A percentile compares a stretch with the other conserved stretches of the same genome.
Conservation (phyloP, 2,797 vertebrate genomes). For the Tangara arthus region DNA sequence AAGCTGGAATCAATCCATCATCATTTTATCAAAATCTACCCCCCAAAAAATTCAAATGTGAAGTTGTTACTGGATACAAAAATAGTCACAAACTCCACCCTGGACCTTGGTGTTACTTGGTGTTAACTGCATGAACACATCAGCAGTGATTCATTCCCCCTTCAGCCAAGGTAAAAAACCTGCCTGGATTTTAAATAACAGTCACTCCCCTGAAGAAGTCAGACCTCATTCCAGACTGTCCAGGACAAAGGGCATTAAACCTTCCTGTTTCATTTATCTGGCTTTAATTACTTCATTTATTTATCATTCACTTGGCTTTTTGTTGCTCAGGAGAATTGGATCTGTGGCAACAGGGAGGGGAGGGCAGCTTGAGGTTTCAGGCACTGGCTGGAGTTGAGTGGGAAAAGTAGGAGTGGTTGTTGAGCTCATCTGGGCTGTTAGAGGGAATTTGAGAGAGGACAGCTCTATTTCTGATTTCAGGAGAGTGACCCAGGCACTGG, state of each 20-base stretch:
- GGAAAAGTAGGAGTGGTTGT: neutral
- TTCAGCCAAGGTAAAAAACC: neutral
- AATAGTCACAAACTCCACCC: accelerated
- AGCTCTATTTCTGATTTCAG: neutral
- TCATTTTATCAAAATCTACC: neutral
- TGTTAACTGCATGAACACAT: neutral
- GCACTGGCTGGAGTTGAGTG: neutral
- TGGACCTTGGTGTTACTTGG: neutral
- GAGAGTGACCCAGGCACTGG: neutral
- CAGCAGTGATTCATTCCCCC: neutral
- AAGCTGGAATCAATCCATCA: neutral
- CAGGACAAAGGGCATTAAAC: neutral
- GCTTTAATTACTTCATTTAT: neutral
- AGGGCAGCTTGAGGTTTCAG: neutral
- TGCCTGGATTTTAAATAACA: neutral
- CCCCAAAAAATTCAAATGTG: neutral
- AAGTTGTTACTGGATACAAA: neutral
- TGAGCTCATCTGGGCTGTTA: neutral
- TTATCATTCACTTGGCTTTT: neutral
- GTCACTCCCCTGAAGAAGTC: neutral
- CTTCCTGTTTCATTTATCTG: neutral
- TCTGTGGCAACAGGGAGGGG: neutral
- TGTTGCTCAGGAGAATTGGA: neutral
- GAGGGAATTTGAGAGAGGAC: neutral
- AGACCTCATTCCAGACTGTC: neutral